phyloP scores from a whole-genome alignment of 2,113 vertebrate species.

The Lasiurus cinereus region DNA sequence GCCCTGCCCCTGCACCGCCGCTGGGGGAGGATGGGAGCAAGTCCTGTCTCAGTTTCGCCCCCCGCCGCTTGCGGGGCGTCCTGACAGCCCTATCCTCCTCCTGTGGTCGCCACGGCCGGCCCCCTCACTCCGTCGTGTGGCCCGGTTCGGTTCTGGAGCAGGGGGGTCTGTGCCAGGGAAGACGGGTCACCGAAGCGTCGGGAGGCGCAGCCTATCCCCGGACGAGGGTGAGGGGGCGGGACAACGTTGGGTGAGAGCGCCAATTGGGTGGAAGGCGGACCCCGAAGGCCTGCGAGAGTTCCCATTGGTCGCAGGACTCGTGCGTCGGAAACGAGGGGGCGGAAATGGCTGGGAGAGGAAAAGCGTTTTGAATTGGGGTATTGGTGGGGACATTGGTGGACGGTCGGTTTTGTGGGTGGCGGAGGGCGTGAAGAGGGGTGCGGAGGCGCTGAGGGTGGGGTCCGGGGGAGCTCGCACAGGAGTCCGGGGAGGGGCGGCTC shows the following conservation, averaged over 20 bases:
- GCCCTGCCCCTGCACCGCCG: not conserved
- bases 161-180: constrained; percentile 1
- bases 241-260: not conserved
- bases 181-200: not conserved
- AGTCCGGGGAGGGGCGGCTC: not conserved
- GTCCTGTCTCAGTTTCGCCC: not conserved
- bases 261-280: constrained; percentile 61
- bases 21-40: not conserved
- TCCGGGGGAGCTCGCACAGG: not conserved
- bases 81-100: accelerated
- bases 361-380: constrained; percentile 30
- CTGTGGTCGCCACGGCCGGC: accelerated
- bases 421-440: not conserved
- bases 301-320: constrained; percentile 29
- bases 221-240: not conserved
- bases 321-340: constrained; percentile 1
- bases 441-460: not conserved
- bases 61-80: not conserved
- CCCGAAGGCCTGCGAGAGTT: not conserved
- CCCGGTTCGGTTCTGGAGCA: not conserved
- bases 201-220: constrained; percentile 28
- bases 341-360: constrained; percentile 57
- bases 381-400: constrained; percentile 29
- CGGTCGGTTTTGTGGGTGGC: constrained; percentile 54
- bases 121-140: accelerated